Percentiles rank a stretch among this genome's conserved stretches.
phyloP scores from a whole-genome alignment of 2,113 vertebrate genomes.

The Narcine bancroftii region DNA sequence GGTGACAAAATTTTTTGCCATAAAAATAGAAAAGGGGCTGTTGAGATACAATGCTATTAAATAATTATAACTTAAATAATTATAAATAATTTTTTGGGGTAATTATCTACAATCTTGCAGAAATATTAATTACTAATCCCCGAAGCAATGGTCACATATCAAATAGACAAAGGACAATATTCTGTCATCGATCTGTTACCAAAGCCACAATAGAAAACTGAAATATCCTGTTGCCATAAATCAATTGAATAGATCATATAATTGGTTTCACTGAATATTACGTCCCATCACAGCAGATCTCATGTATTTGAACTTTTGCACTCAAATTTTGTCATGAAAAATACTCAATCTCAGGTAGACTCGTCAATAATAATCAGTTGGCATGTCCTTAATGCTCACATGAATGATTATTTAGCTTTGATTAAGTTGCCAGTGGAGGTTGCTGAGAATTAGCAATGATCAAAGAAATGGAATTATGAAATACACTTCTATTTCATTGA shows the following conservation, averaged over 20 bases:
- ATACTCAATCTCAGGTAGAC: too few relatives aligned
- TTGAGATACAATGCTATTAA: background rate
- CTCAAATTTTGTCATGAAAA: too few relatives aligned
- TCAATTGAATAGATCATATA: background rate
- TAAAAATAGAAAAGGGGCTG: background rate
- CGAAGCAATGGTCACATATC: background rate
- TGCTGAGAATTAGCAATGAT: background rate
- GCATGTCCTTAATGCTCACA: background rate
- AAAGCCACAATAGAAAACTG: background rate
- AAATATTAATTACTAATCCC: background rate
- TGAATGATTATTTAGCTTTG: background rate
- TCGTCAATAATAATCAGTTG: background rate
- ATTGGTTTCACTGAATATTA: background rate
- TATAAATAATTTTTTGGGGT: too few relatives aligned
- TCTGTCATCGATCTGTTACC: background rate
- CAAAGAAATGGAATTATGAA: background rate
- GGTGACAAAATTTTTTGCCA: background rate
- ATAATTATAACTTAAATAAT: conserved; percentile 27
- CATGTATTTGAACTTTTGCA: background rate
- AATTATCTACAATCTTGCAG: background rate
- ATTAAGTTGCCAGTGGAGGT: background rate
- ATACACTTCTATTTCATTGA: background rate
- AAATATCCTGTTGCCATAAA: background rate
- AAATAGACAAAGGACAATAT: background rate
- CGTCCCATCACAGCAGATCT: background rate